Evolutionary conservation across 2,113 vertebrate species (phyloP).

Genomic region (Misgurnus mizolepis): DNA sequence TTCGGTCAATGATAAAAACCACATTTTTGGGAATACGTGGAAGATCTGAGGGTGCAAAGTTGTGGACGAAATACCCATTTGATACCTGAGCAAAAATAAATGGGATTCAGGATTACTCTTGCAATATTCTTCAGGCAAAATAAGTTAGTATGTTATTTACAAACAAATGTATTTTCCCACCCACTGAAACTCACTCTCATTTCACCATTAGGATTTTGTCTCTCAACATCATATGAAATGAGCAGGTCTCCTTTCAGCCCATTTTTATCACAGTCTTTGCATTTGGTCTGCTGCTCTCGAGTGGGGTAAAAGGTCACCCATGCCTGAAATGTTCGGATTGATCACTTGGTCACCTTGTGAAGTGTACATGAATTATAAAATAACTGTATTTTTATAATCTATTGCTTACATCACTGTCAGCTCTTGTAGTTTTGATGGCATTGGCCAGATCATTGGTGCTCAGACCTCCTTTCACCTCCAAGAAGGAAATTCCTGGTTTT

Average conservation of each 20-base stretch:
- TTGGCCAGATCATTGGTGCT: conserved; percentile 75
- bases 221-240: conserved; percentile 86
- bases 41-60: conserved; percentile 86
- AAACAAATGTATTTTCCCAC: background rate
- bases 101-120: too few species aligned
- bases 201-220: conserved; percentile 74
- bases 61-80: conserved; percentile 89
- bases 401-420: conserved; percentile 77
- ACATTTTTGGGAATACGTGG: conserved; percentile 84
- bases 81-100: conserved; percentile 71
- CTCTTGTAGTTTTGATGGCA: conserved; percentile 74
- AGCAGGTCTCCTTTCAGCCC: conserved; percentile 85
- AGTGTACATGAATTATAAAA: background rate
- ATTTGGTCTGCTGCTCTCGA: conserved; percentile 81
- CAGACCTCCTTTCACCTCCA: conserved; percentile 82
- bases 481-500: conserved; percentile 79
- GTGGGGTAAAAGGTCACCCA: conserved; percentile 83
- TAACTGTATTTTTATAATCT: background rate
- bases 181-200: conserved; percentile 72
- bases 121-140: background rate
- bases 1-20: conserved; percentile 88
- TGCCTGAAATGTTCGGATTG: too few species aligned
- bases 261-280: conserved; percentile 75
- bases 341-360: too few species aligned
- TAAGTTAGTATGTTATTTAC: background rate